A percentile compares a stretch with the other conserved stretches of the same genome.
These are phyloP conservation scores for Stenoptilia bipunctidactyla DNA, from an alignment of 2,888 invertebrate species.

Conservation along the genomic window DNA sequence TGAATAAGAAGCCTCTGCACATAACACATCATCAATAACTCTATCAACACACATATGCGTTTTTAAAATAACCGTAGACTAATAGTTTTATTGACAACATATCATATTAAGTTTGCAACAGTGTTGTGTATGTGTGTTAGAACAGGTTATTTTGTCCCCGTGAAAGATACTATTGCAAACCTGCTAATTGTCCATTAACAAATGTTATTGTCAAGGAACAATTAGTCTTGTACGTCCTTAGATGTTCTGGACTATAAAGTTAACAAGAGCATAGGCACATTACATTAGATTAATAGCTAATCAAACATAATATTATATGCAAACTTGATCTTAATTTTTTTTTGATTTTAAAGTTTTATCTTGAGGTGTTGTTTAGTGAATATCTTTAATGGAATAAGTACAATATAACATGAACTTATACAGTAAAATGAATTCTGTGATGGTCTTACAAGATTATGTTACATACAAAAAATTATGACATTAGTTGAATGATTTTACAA, in stretches of 20 bases:
- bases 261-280: conserved; percentile 64
- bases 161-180: conserved; percentile 28
- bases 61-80: conserved; percentile 7
- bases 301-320: conserved; percentile 66
- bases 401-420: conserved; percentile 62
- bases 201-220: conserved; percentile 14
- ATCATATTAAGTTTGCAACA: conserved; percentile 28
- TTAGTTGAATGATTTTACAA: conserved; percentile 27
- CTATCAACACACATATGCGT: conserved; percentile 14
- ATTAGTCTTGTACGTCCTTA: conserved; percentile 21
- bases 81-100: conserved; percentile 24
- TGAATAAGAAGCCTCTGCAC: conserved; percentile 14
- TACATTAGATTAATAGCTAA: conserved; percentile 58
- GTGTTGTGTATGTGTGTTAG: conserved; percentile 9
- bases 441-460: conserved; percentile 33
- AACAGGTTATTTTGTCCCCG: conserved; percentile 27
- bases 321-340: conserved; percentile 51
- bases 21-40: conserved; percentile 21
- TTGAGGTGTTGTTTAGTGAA: conserved; percentile 58
- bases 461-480: conserved; percentile 43
- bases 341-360: conserved; percentile 42
- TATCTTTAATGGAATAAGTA: conserved; percentile 67
- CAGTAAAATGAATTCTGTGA: conserved; percentile 35
- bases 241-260: conserved; percentile 37
- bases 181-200: conserved; percentile 29